Evolutionary conservation across 2,888 invertebrate genomes (phyloP), one percentile per base, ranked within the genome.

Genomic region (Eretmocerus hayati): DNA sequence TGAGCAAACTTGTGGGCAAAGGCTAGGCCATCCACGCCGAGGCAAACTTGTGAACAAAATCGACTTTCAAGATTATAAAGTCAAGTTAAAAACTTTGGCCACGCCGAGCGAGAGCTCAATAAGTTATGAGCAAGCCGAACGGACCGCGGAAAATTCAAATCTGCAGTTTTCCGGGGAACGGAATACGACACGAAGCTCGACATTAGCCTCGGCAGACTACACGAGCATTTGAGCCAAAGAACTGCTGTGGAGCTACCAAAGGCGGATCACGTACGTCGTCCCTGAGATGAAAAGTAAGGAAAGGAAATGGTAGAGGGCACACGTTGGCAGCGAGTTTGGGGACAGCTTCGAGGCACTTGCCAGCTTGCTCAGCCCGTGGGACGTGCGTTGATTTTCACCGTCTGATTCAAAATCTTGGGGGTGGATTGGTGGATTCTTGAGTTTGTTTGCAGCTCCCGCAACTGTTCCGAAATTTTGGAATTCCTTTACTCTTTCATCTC

Each of bases 321-420:
- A n/a, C n/a, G n/a, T n/a, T n/a, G n/a, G n/a, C n/a, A n/a, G n/a
- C n/a, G n/a, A n/a, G n/a, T n/a, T n/a, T n/a, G n/a, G n/a, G n/a
- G n/a, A n/a, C n/a, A n/a, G n/a, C n/a, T n/a, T n/a, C 26, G 26
- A 26, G 26, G 53, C 53, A 56, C 59, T 59, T 53, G 55, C 50
- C 58, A 61, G 58, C 59, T 58, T 59, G 59, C 62, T 59, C 53
- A 9, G 6, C 26, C 6, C 58, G 46, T 22, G 53, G 55, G 56
- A 64, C 62, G 63, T 59, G 63, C 61, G 60, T 59, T 62, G 64
- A 63, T 63, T 65, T 61, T 58, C 20, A 38, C 48, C 46, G 45
- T 59, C 55, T 59, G 58, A 59, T 60, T 39, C 43, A 53, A 40
- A 38, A 45, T 38, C 41, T 40, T 21, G 30, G 26, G 41, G 40